A percentile compares a stretch with the other conserved stretches of the same genome.
phyloP scores from a whole-genome alignment of 1,140 invertebrate genomes.

The Zaprionus kolodkinae region DNA sequence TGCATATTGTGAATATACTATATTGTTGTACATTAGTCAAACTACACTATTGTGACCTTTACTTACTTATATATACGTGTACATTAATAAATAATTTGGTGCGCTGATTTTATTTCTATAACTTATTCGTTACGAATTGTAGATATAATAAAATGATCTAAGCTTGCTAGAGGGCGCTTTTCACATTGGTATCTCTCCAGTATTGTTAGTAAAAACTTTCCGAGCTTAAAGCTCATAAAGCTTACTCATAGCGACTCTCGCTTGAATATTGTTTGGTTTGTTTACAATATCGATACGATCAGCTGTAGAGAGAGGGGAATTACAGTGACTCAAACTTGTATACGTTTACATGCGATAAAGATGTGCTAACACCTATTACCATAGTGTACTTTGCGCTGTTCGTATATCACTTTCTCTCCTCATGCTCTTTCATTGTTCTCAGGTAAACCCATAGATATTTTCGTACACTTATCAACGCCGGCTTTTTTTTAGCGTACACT shows the following conservation, averaged over 20 bases:
- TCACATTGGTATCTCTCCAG: too few relatives aligned
- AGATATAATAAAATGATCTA: too few relatives aligned
- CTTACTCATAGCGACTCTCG: conserved; percentile 27
- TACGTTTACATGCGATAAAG: conserved; percentile 32
- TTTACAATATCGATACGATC: conserved; percentile 64
- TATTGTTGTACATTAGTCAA: conserved; percentile 17
- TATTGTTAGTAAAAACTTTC: conserved; percentile 1
- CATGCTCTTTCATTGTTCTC: conserved; percentile 41
- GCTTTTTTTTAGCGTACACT: conserved; percentile 37
- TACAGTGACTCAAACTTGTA: conserved; percentile 32
- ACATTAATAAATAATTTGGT: conserved; percentile 9
- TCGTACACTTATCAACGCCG: conserved; percentile 26
- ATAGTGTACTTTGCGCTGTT: conserved; percentile 32
- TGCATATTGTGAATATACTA: background rate
- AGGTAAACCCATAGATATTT: conserved; percentile 1
- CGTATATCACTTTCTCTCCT: conserved; percentile 42
- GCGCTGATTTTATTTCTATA: background rate
- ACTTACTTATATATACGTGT: conserved; percentile 1
- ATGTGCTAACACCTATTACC: conserved; percentile 12
- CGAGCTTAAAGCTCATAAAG: conserved; percentile 37
- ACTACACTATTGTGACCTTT: conserved; percentile 8
- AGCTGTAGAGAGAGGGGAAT: conserved; percentile 12
- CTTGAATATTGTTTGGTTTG: conserved; percentile 40
- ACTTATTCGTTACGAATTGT: too few relatives aligned
- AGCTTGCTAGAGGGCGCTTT: too few relatives aligned